phyloP scores from a whole-genome alignment of 2,113 vertebrate species.

The Delphinapterus leucas region DNA sequence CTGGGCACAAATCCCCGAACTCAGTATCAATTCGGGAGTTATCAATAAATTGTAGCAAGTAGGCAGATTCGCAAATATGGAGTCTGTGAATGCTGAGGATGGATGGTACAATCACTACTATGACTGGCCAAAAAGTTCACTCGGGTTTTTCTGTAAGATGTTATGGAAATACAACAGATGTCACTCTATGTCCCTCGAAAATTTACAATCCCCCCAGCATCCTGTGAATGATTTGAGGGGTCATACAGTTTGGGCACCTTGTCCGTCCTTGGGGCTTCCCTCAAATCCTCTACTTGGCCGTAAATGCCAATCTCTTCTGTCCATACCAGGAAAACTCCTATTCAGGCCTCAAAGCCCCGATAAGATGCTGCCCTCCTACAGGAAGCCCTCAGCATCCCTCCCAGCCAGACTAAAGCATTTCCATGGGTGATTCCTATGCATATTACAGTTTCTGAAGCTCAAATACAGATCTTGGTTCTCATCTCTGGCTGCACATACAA shows the following conservation, averaged over 20 bases:
- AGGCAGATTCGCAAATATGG: background rate
- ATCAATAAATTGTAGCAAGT: background rate
- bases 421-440: background rate
- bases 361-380: background rate
- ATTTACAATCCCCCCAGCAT: background rate
- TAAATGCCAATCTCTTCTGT: background rate
- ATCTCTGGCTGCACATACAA: background rate
- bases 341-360: background rate
- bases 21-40: background rate
- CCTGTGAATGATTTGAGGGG: background rate
- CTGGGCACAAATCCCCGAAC: background rate
- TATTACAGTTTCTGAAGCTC: background rate
- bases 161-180: background rate
- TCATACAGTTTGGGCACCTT: background rate
- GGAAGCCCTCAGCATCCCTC: background rate
- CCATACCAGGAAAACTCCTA: background rate
- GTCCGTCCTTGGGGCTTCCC: too few relatives aligned
- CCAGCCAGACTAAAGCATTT: background rate
- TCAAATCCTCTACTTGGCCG: background rate
- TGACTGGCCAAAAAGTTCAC: background rate
- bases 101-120: background rate
- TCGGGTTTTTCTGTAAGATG: too few relatives aligned
- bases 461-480: background rate
- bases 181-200: background rate
- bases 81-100: background rate